Base-by-base conservation (phyloP, 2,113 vertebrate species). In the Xiphophorus maculatus region DNA sequence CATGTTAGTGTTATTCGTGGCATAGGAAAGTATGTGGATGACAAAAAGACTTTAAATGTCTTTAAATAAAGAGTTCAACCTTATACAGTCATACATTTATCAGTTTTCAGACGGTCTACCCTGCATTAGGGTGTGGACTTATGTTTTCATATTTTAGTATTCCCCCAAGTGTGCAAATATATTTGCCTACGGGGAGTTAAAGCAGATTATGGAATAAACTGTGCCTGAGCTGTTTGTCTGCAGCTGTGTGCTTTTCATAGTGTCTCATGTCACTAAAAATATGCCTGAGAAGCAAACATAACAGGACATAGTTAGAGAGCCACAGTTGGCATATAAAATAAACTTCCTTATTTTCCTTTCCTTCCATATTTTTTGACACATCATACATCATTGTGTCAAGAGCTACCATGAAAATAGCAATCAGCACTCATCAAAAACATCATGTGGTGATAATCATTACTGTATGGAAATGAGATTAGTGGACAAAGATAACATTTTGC, bases 241-340 rank as follows among this genome's bases (percentile, higher is more conserved):
- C 72, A 35, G 81, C 79, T 48, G 42, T 74, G 22, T 51, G 67
- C 69, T 65, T 3, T 6, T 73, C 73, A 69, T 12, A 69, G 73
- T 22, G 80, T 70, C 61, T 82, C 29, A 28, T 72, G 72, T 75
- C 42, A 30, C 48, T 33, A 76, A 67, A 70, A 65, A 66, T 51
- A 54, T 4, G 14, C 64, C 66, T 66, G 63, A 77, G 70, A n/a
- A 0, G 86, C 81, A 83, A 83, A 88, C 79, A 84, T 63, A 90
- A 87, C 84, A 88, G 86, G 80, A 90, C 66, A 28, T 8, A 60
- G 1, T 3, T 29, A 63, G 72, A 70, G 28, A 14, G 69, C 37
- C 63, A 51, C 60, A 54, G 71, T 17, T 67, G 73, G 65, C 27
- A 42, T 29, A 76, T 66, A 74, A 78, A 80, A 69, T 79, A 76